phyloP scores from a whole-genome alignment of 1,140 invertebrate genomes.

The Cotesia glomerata region DNA sequence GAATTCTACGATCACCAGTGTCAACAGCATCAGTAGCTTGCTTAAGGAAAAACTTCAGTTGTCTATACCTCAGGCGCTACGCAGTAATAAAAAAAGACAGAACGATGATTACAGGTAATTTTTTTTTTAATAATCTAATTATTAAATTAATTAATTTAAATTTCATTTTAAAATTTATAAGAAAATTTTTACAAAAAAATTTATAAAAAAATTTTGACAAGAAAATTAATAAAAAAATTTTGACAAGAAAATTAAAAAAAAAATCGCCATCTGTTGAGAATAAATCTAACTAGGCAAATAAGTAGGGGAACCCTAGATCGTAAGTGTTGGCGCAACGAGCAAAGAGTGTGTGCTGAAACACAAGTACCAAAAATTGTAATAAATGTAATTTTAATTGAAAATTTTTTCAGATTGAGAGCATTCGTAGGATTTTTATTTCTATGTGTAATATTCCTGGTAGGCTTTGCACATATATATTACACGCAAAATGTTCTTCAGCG shows the following conservation, averaged over 20 bases:
- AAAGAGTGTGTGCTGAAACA: no score
- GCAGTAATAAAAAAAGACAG: slow-evolving; percentile 56
- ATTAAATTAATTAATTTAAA: neutral
- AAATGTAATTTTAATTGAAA: neutral
- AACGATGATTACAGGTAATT: slow-evolving; percentile 59
- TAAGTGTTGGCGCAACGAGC: no score
- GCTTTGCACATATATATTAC: slow-evolving; percentile 83
- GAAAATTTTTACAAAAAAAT: no score
- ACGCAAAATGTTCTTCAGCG: slow-evolving; percentile 80
- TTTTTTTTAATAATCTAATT: neutral
- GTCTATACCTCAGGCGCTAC: slow-evolving; percentile 56
- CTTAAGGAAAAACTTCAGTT: slow-evolving; percentile 82
- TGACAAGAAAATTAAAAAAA: no score
- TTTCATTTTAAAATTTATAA: no score
- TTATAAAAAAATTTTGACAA: no score
- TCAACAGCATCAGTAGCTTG: slow-evolving; percentile 82
- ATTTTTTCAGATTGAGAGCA: slow-evolving; percentile 71
- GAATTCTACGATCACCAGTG: slow-evolving; percentile 78
- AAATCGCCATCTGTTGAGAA: no score
- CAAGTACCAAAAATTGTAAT: no score
- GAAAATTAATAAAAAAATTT: no score
- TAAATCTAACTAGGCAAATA: no score
- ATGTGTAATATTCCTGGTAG: slow-evolving; percentile 79
- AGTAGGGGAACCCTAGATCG: no score
- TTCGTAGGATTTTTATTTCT: slow-evolving; percentile 83